Evolutionary conservation across 2,113 vertebrate genomes (phyloP).

Genomic region (Leucopsar rothschildi): DNA sequence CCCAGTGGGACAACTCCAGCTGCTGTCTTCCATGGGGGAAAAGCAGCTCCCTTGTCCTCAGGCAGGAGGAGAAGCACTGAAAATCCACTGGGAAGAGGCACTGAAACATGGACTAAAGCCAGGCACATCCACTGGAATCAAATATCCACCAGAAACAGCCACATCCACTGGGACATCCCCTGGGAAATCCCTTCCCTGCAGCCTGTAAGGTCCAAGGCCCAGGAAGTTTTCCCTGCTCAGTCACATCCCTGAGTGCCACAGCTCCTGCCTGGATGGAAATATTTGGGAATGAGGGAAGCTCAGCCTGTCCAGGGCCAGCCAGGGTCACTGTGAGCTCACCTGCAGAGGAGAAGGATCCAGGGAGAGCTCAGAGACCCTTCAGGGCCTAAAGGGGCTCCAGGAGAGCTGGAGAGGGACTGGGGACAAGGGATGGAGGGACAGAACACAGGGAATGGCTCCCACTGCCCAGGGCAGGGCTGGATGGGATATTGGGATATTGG

Average conservation of each 20-base stretch:
- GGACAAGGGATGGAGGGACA: neutral
- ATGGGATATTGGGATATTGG: neutral
- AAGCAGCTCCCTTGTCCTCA: neutral
- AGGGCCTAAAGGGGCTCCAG: neutral
- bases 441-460: neutral
- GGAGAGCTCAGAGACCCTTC: neutral
- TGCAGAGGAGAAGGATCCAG: too few species aligned
- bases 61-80: neutral
- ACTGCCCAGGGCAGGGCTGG: neutral
- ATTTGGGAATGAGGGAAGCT: neutral
- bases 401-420: neutral
- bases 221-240: neutral
- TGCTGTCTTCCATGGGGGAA: neutral
- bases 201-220: neutral
- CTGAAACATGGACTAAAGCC: neutral
- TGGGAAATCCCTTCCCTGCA: neutral
- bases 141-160: neutral
- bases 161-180: neutral
- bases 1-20: neutral
- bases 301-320: neutral
- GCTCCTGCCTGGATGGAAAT: neutral
- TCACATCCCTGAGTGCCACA: neutral
- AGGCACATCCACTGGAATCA: neutral
- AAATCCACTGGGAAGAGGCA: neutral
- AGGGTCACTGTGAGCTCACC: neutral